A percentile compares a stretch with the other conserved stretches of the same genome.
Conservation (phyloP, 2,888 invertebrate species). For the Melipona bicolor region DNA sequence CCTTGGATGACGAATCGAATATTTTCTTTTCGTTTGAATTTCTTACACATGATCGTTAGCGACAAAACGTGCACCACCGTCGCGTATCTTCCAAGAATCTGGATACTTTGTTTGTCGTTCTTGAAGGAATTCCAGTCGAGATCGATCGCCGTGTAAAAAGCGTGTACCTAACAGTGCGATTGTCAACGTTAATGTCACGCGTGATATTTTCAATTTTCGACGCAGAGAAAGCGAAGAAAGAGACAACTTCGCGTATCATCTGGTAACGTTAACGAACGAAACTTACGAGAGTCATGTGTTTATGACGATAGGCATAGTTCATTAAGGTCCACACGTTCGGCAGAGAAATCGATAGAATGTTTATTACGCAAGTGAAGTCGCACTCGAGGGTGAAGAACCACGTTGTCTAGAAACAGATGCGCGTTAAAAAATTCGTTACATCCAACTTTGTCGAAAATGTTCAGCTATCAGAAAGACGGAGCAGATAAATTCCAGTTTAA, state of each 20-base stretch:
- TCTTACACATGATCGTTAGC: not conserved
- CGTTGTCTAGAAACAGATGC: not conserved
- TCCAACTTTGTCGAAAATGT: no score
- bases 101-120: not conserved
- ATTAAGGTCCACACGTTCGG: not conserved
- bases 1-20: not conserved
- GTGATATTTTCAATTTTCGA: no score
- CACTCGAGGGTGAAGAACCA: not conserved
- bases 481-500: no score
- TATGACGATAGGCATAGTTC: not conserved
- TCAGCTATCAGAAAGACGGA: no score
- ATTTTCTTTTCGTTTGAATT: not conserved
- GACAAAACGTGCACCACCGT: not conserved
- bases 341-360: not conserved
- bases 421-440: no score
- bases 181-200: not conserved
- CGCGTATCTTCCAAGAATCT: not conserved
- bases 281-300: not conserved
- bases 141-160: not conserved
- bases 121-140: not conserved
- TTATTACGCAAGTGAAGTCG: not conserved
- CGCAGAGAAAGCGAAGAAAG: no score
- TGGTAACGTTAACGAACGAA: not conserved
- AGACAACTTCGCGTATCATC: no score
- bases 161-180: not conserved